Conservation (phyloP, 2,888 invertebrate genomes). For the Calameuta idolon region DNA sequence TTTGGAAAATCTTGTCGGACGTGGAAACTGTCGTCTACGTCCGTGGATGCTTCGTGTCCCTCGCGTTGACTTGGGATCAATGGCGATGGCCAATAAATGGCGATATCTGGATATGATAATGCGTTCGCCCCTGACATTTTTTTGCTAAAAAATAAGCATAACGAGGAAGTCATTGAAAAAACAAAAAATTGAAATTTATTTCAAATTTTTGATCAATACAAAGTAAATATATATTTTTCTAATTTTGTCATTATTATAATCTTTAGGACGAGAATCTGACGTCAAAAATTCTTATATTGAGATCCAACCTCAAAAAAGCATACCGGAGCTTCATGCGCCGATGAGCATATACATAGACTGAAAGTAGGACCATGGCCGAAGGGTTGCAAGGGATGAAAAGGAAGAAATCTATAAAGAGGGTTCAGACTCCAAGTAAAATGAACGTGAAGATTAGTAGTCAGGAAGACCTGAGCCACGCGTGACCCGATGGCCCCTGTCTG, state of each 20-base stretch:
- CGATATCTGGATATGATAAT: too few relatives aligned
- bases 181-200: too few relatives aligned
- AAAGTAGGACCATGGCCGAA: neutral
- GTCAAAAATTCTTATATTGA: neutral
- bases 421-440: neutral
- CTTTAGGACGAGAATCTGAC: neutral
- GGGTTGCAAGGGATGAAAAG: neutral
- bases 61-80: too few relatives aligned
- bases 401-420: neutral
- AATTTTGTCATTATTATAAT: neutral
- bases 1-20: neutral
- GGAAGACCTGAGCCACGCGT: conserved; percentile 34
- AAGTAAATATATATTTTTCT: too few relatives aligned
- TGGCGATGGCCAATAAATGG: too few relatives aligned
- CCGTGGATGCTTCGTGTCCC: too few relatives aligned
- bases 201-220: too few relatives aligned
- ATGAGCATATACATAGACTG: neutral
- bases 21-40: neutral
- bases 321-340: neutral
- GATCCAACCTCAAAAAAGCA: neutral
- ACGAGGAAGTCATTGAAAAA: too few relatives aligned
- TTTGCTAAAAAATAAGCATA: too few relatives aligned
- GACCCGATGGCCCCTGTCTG: conserved; percentile 42
- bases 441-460: conserved; percentile 28
- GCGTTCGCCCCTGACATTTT: too few relatives aligned